A percentile compares a stretch with the other conserved stretches of the same genome.
These are phyloP conservation scores for Cataglyphis hispanica DNA, from an alignment of 1,140 invertebrate genomes.

Conservation along the genomic window DNA sequence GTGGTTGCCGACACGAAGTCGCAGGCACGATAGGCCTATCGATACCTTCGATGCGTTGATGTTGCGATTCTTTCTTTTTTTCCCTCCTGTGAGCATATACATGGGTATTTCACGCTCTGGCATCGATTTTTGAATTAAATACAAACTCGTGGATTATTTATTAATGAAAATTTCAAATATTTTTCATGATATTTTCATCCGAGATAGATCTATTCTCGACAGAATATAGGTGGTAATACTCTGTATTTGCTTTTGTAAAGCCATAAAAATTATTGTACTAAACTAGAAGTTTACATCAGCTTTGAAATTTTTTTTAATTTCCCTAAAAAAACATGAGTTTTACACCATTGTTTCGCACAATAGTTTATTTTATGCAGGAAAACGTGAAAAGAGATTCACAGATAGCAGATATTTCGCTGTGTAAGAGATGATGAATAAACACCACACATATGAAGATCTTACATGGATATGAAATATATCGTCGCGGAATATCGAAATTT, in stretches of 20 bases:
- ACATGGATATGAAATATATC: not conserved
- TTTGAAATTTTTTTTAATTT: slow-evolving; percentile 31
- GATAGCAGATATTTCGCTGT: slow-evolving; percentile 13
- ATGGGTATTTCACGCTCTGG: not conserved
- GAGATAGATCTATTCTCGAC: not conserved
- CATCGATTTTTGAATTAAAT: not conserved
- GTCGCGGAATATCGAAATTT: slow-evolving; percentile 14
- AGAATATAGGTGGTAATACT: not conserved
- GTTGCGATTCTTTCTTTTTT: not conserved
- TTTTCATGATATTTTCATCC: not conserved
- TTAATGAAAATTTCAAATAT: not conserved
- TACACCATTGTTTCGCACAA: slow-evolving; percentile 24
- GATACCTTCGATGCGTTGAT: not conserved
- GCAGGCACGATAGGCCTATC: slow-evolving; percentile 52
- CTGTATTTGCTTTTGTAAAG: not conserved
- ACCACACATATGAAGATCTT: not conserved
- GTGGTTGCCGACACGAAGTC: slow-evolving; percentile 60
- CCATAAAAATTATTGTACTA: not conserved
- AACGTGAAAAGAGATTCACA: slow-evolving; percentile 35
- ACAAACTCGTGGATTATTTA: not conserved
- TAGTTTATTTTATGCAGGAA: not conserved
- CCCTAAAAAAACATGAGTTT: slow-evolving; percentile 32
- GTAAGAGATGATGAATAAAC: slow-evolving; percentile 24
- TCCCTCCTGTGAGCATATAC: not conserved
- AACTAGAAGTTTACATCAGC: not conserved